Conservation (phyloP, 2,888 invertebrate species). For the Dexiosoma caninum region DNA sequence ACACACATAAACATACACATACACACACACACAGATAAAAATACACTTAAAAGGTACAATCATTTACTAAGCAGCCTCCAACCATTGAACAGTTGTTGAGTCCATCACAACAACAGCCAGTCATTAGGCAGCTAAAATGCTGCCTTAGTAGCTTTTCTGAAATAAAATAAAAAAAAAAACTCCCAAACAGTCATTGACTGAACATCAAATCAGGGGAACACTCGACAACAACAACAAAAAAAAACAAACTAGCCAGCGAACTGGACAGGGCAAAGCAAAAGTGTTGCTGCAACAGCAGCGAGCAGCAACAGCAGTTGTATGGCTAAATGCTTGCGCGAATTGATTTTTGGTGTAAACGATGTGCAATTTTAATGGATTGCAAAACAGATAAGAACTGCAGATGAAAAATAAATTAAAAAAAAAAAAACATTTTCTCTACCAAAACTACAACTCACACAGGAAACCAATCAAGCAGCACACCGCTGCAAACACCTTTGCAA, state of each 20-base stretch:
- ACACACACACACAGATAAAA: background rate
- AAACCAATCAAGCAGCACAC: background rate
- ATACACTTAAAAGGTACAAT: constrained; percentile 8
- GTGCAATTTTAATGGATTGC: constrained; percentile 78
- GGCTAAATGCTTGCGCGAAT: constrained; percentile 77
- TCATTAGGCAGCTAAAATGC: constrained; percentile 50
- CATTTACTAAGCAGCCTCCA: constrained; percentile 32
- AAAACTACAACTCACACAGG: constrained; percentile 32
- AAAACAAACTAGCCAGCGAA: constrained; percentile 2
- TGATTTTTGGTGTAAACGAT: constrained; percentile 78
- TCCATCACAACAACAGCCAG: constrained; percentile 47
- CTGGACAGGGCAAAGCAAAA: no score
- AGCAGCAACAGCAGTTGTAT: constrained; percentile 67
- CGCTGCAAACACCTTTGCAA: constrained; percentile 11
- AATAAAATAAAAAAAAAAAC: background rate
- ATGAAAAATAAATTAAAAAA: background rate
- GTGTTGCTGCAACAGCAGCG: background rate
- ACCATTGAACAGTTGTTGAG: constrained; percentile 40
- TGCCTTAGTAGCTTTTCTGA: constrained; percentile 56
- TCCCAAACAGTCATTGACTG: background rate
- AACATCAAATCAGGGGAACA: background rate
- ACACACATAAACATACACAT: background rate
- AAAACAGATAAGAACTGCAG: constrained; percentile 73
- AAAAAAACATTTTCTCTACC: constrained; percentile 44
- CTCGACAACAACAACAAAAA: background rate